phyloP scores from a whole-genome alignment of 2,797 vertebrate genomes.

The Diplodus puntazzo region DNA sequence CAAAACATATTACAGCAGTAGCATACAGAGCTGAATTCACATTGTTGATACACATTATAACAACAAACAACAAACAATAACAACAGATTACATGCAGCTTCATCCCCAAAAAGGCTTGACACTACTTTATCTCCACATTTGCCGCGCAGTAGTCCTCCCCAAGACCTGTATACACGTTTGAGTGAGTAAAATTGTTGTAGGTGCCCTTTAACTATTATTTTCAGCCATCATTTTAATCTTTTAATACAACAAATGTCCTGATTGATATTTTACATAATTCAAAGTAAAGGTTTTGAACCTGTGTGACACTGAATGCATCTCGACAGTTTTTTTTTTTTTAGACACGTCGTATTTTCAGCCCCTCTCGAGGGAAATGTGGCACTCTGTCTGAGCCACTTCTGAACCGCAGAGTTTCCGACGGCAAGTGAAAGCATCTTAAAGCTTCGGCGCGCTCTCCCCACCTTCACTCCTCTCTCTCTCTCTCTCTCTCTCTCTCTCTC shows the following conservation, averaged over 20 bases:
- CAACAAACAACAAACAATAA: too few species aligned
- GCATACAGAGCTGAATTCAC: too few species aligned
- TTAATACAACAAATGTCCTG: background rate
- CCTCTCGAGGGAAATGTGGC: background rate
- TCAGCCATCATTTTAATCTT: background rate
- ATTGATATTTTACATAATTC: background rate
- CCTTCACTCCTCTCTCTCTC: conserved; percentile 51
- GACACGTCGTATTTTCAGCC: conserved; percentile 9
- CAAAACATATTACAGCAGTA: too few species aligned
- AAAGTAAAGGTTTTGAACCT: background rate
- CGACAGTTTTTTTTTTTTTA: background rate
- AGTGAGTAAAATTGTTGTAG: too few species aligned
- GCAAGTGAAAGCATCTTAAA: conserved; percentile 45
- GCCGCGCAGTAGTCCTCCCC: too few species aligned
- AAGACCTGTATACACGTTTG: too few species aligned
- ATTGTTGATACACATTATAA: too few species aligned
- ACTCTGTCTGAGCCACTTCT: conserved; percentile 8
- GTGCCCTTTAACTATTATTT: background rate
- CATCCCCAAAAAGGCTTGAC: too few species aligned
- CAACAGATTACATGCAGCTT: too few species aligned
- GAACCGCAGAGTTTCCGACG: conserved; percentile 34
- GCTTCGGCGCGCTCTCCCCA: conserved; percentile 12
- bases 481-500: conserved; percentile 45
- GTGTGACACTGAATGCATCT: background rate
- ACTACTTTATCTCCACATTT: too few species aligned